Percentiles rank a stretch among this genome's conserved stretches.
These are phyloP conservation scores for Polyploca ridens DNA, from an alignment of 2,888 invertebrate species.

Conservation along the genomic window DNA sequence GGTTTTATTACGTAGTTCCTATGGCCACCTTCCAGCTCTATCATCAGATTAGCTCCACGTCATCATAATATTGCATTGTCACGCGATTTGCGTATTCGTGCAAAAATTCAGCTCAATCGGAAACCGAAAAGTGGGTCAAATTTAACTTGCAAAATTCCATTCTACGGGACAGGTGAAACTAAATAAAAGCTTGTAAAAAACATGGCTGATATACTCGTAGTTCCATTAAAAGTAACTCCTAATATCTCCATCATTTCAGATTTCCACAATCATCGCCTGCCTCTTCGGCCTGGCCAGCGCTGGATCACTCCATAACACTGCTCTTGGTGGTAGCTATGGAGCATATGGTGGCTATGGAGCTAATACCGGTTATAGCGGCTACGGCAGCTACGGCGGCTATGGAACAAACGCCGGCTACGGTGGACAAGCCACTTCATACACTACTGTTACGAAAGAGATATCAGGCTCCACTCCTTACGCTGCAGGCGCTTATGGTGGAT, in stretches of 20 bases:
- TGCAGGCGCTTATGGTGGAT: conserved; percentile 5
- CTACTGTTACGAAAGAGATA: conserved; percentile 9
- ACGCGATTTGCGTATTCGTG: no score
- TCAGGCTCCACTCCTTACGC: conserved; percentile 1
- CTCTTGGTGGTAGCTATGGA: background rate
- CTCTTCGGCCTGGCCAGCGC: conserved; percentile 9
- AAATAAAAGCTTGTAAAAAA: no score
- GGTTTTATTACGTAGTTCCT: no score
- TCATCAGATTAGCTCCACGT: no score
- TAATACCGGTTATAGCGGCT: background rate
- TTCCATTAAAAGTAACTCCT: background rate
- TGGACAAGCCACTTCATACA: conserved; percentile 12
- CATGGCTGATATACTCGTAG: no score
- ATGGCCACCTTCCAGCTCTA: no score
- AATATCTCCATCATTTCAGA: background rate
- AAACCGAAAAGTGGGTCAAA: no score
- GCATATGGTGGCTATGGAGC: no score
- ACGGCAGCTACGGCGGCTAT: background rate
- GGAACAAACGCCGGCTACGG: background rate
- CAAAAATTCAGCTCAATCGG: no score
- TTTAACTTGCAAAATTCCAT: no score
- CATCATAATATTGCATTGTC: no score
- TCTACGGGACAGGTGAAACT: no score
- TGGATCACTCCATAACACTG: background rate
- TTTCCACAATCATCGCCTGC: conserved; percentile 6